phyloP scores from a whole-genome alignment of 2,888 invertebrate genomes.

The Netelia melanura region DNA sequence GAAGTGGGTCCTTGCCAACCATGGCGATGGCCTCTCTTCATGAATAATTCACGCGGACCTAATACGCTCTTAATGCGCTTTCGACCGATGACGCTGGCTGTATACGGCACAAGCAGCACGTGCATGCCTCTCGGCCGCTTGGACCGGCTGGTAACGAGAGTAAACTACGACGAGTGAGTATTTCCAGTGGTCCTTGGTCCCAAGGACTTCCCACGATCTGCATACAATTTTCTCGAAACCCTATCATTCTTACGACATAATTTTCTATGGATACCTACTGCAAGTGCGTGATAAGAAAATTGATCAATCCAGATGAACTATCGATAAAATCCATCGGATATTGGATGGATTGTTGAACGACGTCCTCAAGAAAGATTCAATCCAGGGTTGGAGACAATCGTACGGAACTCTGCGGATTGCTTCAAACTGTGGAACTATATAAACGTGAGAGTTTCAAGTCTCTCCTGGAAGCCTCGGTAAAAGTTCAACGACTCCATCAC shows the following conservation, averaged over 20 bases:
- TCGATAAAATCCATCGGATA: background rate
- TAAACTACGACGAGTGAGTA: slow-evolving; percentile 41
- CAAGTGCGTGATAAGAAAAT: background rate
- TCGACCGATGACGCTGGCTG: slow-evolving; percentile 48
- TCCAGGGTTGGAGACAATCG: slow-evolving; percentile 13
- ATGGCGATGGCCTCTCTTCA: slow-evolving; percentile 64
- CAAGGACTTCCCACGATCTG: background rate
- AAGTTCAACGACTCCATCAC: slow-evolving; percentile 19
- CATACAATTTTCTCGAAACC: slow-evolving; percentile 23
- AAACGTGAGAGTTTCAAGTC: slow-evolving; percentile 12
- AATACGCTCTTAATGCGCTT: slow-evolving; percentile 75
- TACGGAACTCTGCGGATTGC: background rate
- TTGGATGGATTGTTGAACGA: slow-evolving; percentile 6
- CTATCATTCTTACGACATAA: slow-evolving; percentile 2
- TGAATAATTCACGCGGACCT: slow-evolving; percentile 75
- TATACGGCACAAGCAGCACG: slow-evolving; percentile 49
- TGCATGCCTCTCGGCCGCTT: slow-evolving; percentile 44
- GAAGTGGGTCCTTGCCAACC: slow-evolving; percentile 10
- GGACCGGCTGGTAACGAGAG: slow-evolving; percentile 30
- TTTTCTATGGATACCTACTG: background rate
- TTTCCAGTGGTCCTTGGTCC: slow-evolving; percentile 16
- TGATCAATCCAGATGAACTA: background rate
- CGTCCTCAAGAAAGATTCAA: slow-evolving; percentile 1
- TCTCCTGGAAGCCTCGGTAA: background rate
- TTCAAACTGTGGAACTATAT: background rate